Conservation (phyloP, 2,113 vertebrate genomes). For the Pseudopipra pipra region DNA sequence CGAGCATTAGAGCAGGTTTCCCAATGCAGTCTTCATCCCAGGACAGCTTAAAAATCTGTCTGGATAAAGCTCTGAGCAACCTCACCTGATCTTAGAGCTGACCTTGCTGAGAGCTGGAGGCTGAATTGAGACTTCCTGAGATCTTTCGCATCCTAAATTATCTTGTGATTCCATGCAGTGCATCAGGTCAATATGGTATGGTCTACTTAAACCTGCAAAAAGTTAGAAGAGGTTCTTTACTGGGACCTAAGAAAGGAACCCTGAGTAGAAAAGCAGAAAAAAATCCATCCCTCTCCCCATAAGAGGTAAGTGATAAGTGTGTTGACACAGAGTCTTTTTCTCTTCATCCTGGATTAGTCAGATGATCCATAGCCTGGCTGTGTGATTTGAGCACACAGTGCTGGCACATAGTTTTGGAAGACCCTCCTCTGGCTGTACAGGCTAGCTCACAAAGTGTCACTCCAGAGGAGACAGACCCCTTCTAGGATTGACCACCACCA, state of each 20-base stretch:
- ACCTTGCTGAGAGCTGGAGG: not conserved
- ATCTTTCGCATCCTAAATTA: not conserved
- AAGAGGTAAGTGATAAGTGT: not conserved
- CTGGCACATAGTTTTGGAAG: not conserved
- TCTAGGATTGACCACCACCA: not conserved
- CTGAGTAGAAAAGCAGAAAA: not conserved
- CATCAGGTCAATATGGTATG: not conserved
- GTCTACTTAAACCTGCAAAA: not conserved
- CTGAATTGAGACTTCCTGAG: accelerated
- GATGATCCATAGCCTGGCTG: not conserved
- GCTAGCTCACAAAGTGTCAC: not conserved
- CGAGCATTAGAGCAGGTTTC: not conserved
- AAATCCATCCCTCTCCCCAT: not conserved
- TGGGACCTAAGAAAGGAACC: not conserved
- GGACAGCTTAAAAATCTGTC: not conserved
- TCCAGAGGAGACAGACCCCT: not conserved
- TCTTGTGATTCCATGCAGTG: not conserved
- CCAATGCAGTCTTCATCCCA: not conserved
- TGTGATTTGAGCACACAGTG: not conserved
- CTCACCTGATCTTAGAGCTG: not conserved
- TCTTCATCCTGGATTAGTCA: not conserved
- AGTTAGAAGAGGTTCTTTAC: not conserved
- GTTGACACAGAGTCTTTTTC: not conserved
- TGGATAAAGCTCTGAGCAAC: not conserved
- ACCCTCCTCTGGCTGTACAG: not conserved